Percentiles rank a stretch among this genome's conserved stretches.
These are phyloP conservation scores for Acleris sparsana DNA, from an alignment of 2,888 invertebrate genomes.

Conservation along the genomic window DNA sequence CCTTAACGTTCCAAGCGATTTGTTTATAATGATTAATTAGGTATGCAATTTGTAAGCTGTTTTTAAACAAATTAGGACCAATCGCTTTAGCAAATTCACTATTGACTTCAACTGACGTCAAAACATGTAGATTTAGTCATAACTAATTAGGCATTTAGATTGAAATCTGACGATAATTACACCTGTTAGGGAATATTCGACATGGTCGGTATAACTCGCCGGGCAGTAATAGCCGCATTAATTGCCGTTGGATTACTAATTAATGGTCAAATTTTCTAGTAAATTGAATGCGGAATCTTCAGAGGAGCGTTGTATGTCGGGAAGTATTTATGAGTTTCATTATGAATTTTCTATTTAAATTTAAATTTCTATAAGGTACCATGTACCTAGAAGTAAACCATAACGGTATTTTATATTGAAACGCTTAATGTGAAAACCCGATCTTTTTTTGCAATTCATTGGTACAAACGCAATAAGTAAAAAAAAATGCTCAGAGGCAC, in stretches of 20 bases:
- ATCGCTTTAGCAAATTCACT: neutral
- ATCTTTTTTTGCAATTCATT: too few species aligned
- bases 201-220: conserved; percentile 24
- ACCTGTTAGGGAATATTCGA: conserved; percentile 24
- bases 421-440: too few species aligned
- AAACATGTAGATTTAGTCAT: conserved; percentile 20
- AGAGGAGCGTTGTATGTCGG: neutral
- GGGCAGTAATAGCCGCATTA: conserved; percentile 26
- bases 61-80: neutral
- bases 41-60: too few species aligned
- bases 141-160: conserved; percentile 32
- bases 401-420: too few species aligned
- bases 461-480: too few species aligned
- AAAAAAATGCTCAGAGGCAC: too few species aligned
- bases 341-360: neutral
- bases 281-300: conserved; percentile 20
- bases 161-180: conserved; percentile 32
- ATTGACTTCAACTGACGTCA: conserved; percentile 3
- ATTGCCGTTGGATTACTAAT: conserved; percentile 33
- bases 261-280: conserved; percentile 28
- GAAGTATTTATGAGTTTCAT: neutral
- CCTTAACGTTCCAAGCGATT: too few species aligned
- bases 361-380: too few species aligned
- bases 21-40: too few species aligned
- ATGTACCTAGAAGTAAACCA: too few species aligned